Percentiles rank a stretch among this genome's conserved stretches.
phyloP scores from a whole-genome alignment of 2,113 vertebrate genomes.

The Crotalus horridus region DNA sequence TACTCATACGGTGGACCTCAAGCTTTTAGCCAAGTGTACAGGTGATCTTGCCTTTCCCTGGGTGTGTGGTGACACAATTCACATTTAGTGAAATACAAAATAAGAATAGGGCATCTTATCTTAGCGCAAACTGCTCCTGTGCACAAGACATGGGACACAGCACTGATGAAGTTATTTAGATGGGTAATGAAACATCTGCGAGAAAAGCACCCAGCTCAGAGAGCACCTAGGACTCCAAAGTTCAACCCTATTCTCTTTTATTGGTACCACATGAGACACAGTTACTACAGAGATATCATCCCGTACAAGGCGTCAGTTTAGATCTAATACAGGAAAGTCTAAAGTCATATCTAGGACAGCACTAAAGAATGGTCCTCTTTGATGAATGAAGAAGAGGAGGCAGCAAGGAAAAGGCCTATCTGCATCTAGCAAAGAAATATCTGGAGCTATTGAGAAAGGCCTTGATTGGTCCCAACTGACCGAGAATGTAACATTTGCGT shows the following conservation, averaged over 20 bases:
- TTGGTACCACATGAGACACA: not conserved
- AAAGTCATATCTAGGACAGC: not conserved
- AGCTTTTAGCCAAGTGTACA: constrained; percentile 3
- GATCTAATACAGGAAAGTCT: not conserved
- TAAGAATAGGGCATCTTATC: not conserved
- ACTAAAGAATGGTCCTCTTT: not conserved
- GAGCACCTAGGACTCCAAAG: no score
- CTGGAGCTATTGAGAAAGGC: no score
- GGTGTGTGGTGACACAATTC: not conserved
- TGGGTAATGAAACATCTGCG: no score
- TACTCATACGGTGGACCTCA: not conserved
- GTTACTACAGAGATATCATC: not conserved
- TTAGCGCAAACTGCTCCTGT: not conserved
- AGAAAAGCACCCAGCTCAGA: no score
- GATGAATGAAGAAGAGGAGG: not conserved
- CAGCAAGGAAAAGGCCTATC: not conserved
- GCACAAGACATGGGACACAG: constrained; percentile 7
- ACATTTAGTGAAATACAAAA: constrained; percentile 46
- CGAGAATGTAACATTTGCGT: not conserved
- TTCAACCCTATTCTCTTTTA: no score
- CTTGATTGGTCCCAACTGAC: not conserved
- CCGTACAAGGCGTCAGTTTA: not conserved
- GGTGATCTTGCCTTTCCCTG: constrained; percentile 8
- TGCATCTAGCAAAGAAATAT: not conserved
- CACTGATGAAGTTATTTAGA: no score